A percentile compares a stretch with the other conserved stretches of the same genome.
Evolutionary conservation across 2,888 invertebrate species (phyloP).

Genomic region (Andrena hattorfiana): DNA sequence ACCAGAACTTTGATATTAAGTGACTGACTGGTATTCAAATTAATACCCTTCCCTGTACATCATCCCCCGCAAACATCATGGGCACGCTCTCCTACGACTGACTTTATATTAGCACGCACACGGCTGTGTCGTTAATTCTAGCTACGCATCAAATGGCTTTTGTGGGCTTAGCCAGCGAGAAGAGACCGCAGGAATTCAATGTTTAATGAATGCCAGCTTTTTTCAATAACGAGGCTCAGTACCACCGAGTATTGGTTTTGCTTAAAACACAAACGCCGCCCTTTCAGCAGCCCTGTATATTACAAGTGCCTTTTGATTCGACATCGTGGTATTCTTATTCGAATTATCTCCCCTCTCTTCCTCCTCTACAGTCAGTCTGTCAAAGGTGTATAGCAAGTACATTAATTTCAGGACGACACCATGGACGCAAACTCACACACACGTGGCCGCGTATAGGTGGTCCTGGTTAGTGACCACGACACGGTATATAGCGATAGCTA

Average conservation of each 20-base stretch:
- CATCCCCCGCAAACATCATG: neutral
- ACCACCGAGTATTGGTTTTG: slow-evolving; percentile 5
- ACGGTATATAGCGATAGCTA: slow-evolving; percentile 75
- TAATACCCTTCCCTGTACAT: neutral
- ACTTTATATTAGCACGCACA: neutral
- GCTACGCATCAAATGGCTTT: slow-evolving; percentile 13
- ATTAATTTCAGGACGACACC: slow-evolving; percentile 54
- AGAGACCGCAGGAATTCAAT: neutral
- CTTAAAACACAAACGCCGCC: neutral
- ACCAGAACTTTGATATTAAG: neutral
- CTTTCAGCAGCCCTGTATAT: neutral
- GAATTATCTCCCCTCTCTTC: slow-evolving; percentile 5
- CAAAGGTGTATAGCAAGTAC: slow-evolving; percentile 50
- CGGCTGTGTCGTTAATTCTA: neutral
- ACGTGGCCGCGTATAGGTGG: slow-evolving; percentile 58
- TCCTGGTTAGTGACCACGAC: slow-evolving; percentile 78
- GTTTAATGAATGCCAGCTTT: slow-evolving; percentile 13
- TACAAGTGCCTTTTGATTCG: neutral
- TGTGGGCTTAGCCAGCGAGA: slow-evolving; percentile 10
- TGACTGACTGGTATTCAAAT: neutral
- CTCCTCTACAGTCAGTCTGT: slow-evolving; percentile 15
- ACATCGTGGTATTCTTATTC: slow-evolving; percentile 36
- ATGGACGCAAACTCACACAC: slow-evolving; percentile 41
- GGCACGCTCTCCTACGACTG: neutral
- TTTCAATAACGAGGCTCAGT: slow-evolving; percentile 5